These are phyloP conservation scores for Lordiphosa clarofinis DNA, from an alignment of 1,140 invertebrate species.

Conservation along the genomic window DNA sequence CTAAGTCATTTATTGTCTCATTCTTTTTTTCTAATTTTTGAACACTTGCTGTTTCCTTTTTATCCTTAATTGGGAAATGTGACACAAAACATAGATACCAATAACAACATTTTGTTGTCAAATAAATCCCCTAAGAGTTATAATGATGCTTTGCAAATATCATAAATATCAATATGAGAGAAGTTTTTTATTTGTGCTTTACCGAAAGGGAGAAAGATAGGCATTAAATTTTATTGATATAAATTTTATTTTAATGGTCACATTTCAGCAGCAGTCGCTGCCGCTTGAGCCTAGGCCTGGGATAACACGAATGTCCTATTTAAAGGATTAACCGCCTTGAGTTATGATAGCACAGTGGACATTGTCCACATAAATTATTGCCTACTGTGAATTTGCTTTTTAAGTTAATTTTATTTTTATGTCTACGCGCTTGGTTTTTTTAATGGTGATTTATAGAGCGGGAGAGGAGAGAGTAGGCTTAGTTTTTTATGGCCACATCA, in stretches of 20 bases:
- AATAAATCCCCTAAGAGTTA: conserved; percentile 67
- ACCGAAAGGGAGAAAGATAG: neutral
- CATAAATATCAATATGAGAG: conserved; percentile 75
- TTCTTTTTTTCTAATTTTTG: no score
- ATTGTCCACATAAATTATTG: conserved; percentile 63
- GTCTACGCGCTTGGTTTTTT: conserved; percentile 67
- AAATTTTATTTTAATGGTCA: conserved; percentile 76
- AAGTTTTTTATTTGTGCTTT: conserved; percentile 22
- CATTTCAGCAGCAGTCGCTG: conserved; percentile 33
- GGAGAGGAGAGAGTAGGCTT: conserved; percentile 14
- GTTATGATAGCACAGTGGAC: conserved; percentile 58
- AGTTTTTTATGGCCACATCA: conserved; percentile 74
- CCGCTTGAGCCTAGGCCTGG: conserved; percentile 8
- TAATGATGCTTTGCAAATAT: conserved; percentile 67
- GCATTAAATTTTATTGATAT: conserved; percentile 69
- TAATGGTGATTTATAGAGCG: conserved; percentile 69
- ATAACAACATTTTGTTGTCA: neutral
- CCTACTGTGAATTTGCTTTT: conserved; percentile 67
- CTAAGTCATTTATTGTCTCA: no score
- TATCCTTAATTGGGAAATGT: no score
- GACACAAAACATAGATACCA: conserved; percentile 17
- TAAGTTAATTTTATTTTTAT: conserved; percentile 78
- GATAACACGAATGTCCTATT: conserved; percentile 78
- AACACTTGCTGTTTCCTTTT: no score
- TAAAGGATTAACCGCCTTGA: conserved; percentile 73